phyloP scores from a whole-genome alignment of 2,797 vertebrate genomes.

The Strix occidentalis region DNA sequence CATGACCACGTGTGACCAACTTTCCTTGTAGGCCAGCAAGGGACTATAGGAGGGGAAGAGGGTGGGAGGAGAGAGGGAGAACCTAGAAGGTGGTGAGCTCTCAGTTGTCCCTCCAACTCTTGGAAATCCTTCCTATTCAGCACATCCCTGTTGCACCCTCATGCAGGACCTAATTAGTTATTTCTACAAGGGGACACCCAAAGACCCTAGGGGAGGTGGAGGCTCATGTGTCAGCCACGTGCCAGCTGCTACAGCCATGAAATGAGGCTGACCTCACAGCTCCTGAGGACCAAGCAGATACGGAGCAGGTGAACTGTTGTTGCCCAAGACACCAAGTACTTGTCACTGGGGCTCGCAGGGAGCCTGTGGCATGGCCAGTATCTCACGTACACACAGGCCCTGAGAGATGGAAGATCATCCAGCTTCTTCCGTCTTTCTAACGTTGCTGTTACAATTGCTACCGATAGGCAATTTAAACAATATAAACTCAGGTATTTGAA shows the following conservation, averaged over 20 bases:
- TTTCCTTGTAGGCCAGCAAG: not conserved
- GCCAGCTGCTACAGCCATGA: not conserved
- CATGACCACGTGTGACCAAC: not conserved
- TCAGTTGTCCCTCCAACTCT: not conserved
- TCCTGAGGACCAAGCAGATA: not conserved
- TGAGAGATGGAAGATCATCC: not conserved
- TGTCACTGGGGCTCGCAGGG: too few species aligned
- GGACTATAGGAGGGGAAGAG: not conserved
- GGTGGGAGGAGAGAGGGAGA: not conserved
- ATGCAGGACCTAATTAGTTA: not conserved
- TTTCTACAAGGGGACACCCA: not conserved
- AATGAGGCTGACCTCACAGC: not conserved
- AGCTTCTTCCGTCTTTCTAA: not conserved
- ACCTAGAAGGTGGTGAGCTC: not conserved
- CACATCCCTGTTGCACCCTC: not conserved
- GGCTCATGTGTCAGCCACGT: not conserved
- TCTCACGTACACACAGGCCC: not conserved
- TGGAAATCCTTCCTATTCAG: too few species aligned
- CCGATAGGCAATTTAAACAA: not conserved
- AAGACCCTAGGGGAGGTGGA: not conserved
- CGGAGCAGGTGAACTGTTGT: not conserved
- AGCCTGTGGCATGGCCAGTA: not conserved
- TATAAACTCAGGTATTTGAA: not conserved
- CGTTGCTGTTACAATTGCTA: not conserved
- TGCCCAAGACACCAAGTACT: accelerated